Percentiles rank a stretch among this genome's conserved stretches.
phyloP scores from a whole-genome alignment of 2,113 vertebrate species.

The Etheostoma spectabile region DNA sequence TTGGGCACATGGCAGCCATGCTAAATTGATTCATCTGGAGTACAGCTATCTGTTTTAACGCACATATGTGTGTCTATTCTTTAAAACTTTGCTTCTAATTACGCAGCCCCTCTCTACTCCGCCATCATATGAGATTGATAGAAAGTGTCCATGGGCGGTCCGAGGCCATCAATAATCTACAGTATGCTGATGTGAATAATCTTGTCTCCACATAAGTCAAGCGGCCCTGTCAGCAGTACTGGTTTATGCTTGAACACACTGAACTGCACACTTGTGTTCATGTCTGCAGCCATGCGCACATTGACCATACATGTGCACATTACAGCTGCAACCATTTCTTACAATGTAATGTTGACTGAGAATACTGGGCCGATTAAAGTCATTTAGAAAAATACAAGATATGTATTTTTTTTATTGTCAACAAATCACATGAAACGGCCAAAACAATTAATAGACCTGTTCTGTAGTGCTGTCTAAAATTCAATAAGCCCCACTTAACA shows the following conservation, averaged over 20 bases:
- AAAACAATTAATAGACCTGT: background rate
- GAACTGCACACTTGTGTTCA: conserved; percentile 35
- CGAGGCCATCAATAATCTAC: conserved; percentile 71
- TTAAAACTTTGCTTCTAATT: conserved; percentile 49
- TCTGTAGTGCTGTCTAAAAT: background rate
- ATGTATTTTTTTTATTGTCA: background rate
- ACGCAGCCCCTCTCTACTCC: conserved; percentile 8
- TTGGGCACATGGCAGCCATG: conserved; percentile 20
- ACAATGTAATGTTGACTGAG: background rate
- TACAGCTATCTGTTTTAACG: conserved; percentile 24
- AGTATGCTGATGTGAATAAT: conserved; percentile 66
- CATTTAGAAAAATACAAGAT: background rate
- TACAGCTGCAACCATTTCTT: conserved; percentile 35
- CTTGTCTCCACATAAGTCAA: conserved; percentile 51
- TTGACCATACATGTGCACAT: conserved; percentile 24
- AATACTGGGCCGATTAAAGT: background rate
- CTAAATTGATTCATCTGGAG: conserved; percentile 30
- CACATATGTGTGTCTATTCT: conserved; percentile 36
- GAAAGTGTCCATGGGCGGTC: conserved; percentile 41
- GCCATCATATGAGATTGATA: conserved; percentile 51
- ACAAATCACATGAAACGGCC: background rate
- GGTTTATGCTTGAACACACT: conserved; percentile 58
- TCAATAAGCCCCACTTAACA: background rate
- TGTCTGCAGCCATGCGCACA: conserved; percentile 33
- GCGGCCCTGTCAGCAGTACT: conserved; percentile 52